Percentiles rank a stretch among this genome's conserved stretches.
Evolutionary conservation across 2,888 invertebrate genomes (phyloP).

Genomic region (Athrips mouffetella): DNA sequence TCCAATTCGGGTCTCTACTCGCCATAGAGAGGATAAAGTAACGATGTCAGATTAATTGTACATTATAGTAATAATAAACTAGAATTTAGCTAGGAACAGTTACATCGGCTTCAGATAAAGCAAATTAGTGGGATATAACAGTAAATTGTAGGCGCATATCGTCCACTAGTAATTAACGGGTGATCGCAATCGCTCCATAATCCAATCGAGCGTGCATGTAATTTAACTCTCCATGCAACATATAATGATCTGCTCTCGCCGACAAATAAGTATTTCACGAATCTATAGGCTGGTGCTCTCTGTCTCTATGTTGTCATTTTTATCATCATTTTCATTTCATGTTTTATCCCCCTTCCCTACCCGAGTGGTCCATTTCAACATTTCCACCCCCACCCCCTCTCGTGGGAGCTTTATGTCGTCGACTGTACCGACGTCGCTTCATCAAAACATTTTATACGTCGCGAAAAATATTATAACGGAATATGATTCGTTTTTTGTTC

Average conservation of each 20-base stretch:
- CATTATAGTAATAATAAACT: neutral
- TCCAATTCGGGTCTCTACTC: too few relatives aligned
- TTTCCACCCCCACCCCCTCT: slow-evolving; percentile 9
- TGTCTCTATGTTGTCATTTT: slow-evolving; percentile 44
- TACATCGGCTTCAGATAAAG: slow-evolving; percentile 16
- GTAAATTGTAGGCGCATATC: slow-evolving; percentile 8
- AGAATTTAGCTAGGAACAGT: neutral
- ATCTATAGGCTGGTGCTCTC: slow-evolving; percentile 31
- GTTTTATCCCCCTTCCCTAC: slow-evolving; percentile 31
- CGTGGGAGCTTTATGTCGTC: slow-evolving; percentile 31
- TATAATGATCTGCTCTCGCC: neutral
- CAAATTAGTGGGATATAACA: slow-evolving; percentile 21
- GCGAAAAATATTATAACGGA: slow-evolving; percentile 40
- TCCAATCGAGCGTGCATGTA: slow-evolving; percentile 3
- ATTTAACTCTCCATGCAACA: neutral
- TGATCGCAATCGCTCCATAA: slow-evolving; percentile 14
- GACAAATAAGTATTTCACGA: slow-evolving; percentile 17
- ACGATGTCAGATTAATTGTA: too few relatives aligned
- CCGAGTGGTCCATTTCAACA: slow-evolving; percentile 14
- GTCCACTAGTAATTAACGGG: slow-evolving; percentile 18
- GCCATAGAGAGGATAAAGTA: too few relatives aligned
- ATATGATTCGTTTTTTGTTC: slow-evolving; percentile 23
- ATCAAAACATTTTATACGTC: slow-evolving; percentile 52
- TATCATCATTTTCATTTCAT: slow-evolving; percentile 61
- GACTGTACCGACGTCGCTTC: slow-evolving; percentile 43